Percentiles rank a stretch among this genome's conserved stretches.
Conservation (phyloP, 2,888 invertebrate genomes). For the Philereme vetulata region DNA sequence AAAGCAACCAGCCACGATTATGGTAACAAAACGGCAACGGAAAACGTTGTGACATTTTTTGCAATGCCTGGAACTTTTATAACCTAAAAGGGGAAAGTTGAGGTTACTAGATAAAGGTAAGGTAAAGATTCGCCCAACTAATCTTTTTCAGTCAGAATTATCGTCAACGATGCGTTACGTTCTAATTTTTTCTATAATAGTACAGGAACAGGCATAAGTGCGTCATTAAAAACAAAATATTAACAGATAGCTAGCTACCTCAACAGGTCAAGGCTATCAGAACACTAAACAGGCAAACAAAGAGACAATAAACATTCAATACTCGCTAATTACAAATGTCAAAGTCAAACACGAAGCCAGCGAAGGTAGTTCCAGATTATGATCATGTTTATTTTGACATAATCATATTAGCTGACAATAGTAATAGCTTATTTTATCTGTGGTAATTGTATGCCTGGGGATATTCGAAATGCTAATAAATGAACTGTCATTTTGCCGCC, state of each 20-base stretch:
- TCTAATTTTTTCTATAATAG: too few relatives aligned
- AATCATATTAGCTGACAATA: conserved; percentile 60
- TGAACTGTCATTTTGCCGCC: conserved; percentile 54
- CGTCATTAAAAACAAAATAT: too few relatives aligned
- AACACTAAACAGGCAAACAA: conserved; percentile 53
- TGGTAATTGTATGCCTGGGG: conserved; percentile 42
- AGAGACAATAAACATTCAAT: conserved; percentile 58
- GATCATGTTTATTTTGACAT: conserved; percentile 57
- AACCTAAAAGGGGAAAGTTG: too few relatives aligned
- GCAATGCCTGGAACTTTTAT: too few relatives aligned
- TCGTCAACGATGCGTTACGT: too few relatives aligned
- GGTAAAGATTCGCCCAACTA: too few relatives aligned
- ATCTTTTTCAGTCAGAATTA: too few relatives aligned
- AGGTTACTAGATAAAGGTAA: too few relatives aligned
- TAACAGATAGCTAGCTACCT: conserved; percentile 14
- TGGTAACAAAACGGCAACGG: too few relatives aligned
- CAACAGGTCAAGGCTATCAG: conserved; percentile 59
- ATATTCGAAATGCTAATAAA: conserved; percentile 52
- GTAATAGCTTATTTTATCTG: conserved; percentile 39
- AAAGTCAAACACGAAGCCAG: conserved; percentile 51
- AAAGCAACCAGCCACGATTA: neutral
- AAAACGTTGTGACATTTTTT: too few relatives aligned
- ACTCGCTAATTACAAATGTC: conserved; percentile 59
- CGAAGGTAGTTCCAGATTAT: conserved; percentile 46
- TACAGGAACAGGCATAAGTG: too few relatives aligned